Base-by-base conservation (phyloP, 2,888 invertebrate genomes). In the Acanthacorydalis orientalis region DNA sequence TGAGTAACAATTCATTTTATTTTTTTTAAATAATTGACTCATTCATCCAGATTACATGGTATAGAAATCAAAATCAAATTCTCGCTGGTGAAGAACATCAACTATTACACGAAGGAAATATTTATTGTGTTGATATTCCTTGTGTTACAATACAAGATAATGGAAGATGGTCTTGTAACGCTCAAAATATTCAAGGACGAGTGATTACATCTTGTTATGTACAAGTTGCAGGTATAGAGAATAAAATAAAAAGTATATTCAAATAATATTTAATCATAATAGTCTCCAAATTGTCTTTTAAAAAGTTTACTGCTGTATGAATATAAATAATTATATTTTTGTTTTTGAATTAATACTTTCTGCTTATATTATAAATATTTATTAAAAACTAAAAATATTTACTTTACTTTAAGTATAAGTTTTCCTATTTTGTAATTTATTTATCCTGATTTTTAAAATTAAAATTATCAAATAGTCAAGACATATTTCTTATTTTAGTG, bases 141-240 rank as follows among this genome's bases (percentile, higher is more conserved):
- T 83, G 87, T 0, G 83, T 89, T 14, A 80, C 77, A 51, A 74
- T 85, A 32, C 83, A 86, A 56, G 90, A 90, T 62, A 81, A 83
- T 34, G 89, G 89, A 15, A 74, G 80, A 50, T 90, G 89, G 89
- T 84, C 82, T 47, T 84, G 88, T 59, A 80, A 81, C 56, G 87
- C 86, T 0, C 82, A 83, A 62, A 89, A 87, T 60, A 67, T 69
- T 16, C 74, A 76, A 23, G 89, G 89, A 2, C 72, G 83, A 47
- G 78, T 84, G 45, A 79, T 80, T 49, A 86, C 83, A 58, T 76
- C 82, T 2, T 83, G 83, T 32, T 78, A 80, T 54, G 75, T 89
- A 46, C 85, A 81, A 62, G 85, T 89, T 32, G 74, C 83, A 52
- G 80, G 83, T 82, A 63, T 16, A 45, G 43, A 23, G 41, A 14